A percentile compares a stretch with the other conserved stretches of the same genome.
These are phyloP conservation scores for Apantesis nais DNA, from an alignment of 2,888 invertebrate species.

Conservation along the genomic window DNA sequence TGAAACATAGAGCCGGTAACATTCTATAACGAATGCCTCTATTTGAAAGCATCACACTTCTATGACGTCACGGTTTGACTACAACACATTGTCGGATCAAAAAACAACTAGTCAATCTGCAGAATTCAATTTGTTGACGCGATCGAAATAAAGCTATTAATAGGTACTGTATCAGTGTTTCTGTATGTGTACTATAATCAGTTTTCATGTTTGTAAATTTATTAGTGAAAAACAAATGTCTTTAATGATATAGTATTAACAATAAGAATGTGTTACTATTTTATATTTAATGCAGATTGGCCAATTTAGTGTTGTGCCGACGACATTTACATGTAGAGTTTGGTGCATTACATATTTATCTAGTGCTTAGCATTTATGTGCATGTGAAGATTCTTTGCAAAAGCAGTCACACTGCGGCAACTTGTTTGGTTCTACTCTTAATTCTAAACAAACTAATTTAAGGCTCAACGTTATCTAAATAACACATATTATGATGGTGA, in stretches of 20 bases:
- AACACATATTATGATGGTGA: background rate
- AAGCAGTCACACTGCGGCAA: background rate
- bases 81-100: no score
- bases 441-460: conserved; percentile 1
- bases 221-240: no score
- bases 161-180: no score
- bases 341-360: background rate
- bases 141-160: no score
- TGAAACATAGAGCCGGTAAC: background rate
- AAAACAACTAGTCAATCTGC: no score
- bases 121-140: no score
- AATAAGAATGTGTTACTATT: no score
- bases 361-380: background rate
- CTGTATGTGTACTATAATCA: no score
- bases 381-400: background rate
- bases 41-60: background rate
- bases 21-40: background rate
- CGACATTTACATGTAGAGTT: background rate
- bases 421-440: background rate
- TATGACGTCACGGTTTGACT: background rate
- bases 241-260: no score
- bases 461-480: background rate
- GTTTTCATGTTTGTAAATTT: no score
- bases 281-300: no score
- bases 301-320: no score